Conservation (phyloP, 1,140 invertebrate genomes). For the Anastrepha obliqua region DNA sequence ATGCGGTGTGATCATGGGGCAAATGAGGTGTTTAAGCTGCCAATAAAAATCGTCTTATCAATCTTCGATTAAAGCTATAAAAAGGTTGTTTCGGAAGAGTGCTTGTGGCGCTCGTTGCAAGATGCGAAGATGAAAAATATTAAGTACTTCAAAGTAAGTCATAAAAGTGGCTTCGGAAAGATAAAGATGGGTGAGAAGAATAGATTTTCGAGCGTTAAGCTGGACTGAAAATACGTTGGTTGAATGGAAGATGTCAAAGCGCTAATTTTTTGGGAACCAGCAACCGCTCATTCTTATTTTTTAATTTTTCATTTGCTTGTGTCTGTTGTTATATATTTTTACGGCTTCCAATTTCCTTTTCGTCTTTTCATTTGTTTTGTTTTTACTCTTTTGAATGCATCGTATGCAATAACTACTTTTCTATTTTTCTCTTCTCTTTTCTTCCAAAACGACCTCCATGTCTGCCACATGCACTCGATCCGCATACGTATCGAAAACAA, state of each 20-base stretch:
- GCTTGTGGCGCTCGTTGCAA: not conserved
- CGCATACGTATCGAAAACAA: not conserved
- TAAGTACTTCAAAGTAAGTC: not conserved
- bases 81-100: not conserved
- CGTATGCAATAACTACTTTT: no score
- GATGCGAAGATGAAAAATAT: not conserved
- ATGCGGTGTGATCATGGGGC: not conserved
- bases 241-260: not conserved
- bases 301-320: not conserved
- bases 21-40: conserved; percentile 48
- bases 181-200: not conserved
- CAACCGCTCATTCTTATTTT: not conserved
- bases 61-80: conserved; percentile 27
- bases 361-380: not conserved
- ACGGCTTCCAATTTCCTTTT: not conserved
- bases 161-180: conserved; percentile 9
- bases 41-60: conserved; percentile 47
- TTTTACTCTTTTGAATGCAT: not conserved
- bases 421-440: not conserved
- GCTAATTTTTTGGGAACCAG: not conserved
- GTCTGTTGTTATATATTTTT: not conserved
- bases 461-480: not conserved
- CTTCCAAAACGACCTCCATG: not conserved
- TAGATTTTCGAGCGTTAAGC: not conserved
- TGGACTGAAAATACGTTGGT: not conserved